Evolutionary conservation across 2,113 vertebrate species (phyloP).

Genomic region (Boulengerochromis microlepis): DNA sequence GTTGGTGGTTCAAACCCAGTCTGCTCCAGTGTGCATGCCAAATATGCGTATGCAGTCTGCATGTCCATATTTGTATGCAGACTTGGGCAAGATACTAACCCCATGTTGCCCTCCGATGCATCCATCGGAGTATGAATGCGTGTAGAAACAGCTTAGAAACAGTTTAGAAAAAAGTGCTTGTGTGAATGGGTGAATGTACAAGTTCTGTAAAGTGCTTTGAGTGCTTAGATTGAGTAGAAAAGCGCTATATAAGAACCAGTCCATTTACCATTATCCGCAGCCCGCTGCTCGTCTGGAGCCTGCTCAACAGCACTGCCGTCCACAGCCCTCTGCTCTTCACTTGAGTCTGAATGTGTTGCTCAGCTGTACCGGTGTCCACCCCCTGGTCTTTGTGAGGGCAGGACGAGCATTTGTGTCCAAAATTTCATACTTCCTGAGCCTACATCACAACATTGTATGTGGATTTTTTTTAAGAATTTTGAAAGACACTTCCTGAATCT

Average conservation of each 20-base stretch:
- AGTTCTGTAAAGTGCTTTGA: neutral
- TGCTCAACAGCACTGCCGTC: neutral
- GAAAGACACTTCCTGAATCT: neutral
- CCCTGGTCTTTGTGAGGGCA: neutral
- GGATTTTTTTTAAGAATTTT: neutral
- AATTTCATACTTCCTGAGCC: neutral
- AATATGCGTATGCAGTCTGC: neutral
- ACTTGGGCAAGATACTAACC: neutral
- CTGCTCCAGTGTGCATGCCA: neutral
- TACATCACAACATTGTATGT: neutral
- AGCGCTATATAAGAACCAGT: neutral
- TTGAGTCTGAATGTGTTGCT: neutral
- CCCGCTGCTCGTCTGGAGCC: neutral
- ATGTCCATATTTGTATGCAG: neutral
- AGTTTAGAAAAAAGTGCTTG: neutral
- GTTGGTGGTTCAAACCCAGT: neutral
- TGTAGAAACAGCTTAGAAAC: neutral
- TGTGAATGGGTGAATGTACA: neutral
- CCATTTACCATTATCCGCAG: neutral
- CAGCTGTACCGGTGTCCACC: fast-evolving
- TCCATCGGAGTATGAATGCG: neutral
- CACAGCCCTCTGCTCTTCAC: neutral
- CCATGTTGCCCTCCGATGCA: neutral
- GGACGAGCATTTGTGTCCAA: neutral
- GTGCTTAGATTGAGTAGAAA: neutral